These are phyloP conservation scores for Drosophila sulfurigaster DNA, from an alignment of 1,140 invertebrate species.

Conservation along the genomic window DNA sequence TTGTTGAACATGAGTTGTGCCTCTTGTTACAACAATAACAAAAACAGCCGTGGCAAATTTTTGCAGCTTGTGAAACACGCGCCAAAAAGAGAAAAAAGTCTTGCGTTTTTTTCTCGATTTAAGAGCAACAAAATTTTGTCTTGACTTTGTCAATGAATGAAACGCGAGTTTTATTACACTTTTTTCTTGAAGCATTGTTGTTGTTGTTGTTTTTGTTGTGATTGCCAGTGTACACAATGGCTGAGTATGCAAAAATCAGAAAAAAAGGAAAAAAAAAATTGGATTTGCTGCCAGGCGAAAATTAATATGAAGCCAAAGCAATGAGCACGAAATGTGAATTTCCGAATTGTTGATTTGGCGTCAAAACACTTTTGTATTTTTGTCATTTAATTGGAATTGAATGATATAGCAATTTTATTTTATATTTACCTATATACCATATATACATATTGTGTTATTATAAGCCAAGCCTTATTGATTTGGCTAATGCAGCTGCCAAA, in stretches of 20 bases:
- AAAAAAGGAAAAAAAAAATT: conserved; percentile 49
- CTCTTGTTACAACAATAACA: conserved; percentile 62
- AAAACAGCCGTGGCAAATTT: conserved; percentile 18
- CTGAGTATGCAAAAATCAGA: conserved; percentile 63
- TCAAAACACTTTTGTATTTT: conserved; percentile 76
- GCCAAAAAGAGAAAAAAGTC: conserved; percentile 49
- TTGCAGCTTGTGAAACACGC: conserved; percentile 62
- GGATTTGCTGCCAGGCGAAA: conserved; percentile 45
- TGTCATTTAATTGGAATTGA: conserved; percentile 83
- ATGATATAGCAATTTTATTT: conserved; percentile 75
- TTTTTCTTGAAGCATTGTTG: conserved; percentile 1
- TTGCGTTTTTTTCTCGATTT: conserved; percentile 17
- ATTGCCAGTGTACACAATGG: conserved; percentile 49
- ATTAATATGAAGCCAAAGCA: conserved; percentile 55
- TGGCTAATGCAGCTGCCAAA: conserved; percentile 41
- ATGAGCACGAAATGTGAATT: conserved; percentile 65
- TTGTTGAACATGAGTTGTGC: conserved; percentile 71
- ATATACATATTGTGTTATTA: conserved; percentile 3
- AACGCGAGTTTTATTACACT: conserved; percentile 51
- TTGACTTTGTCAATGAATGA: conserved; percentile 67
- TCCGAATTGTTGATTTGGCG: conserved; percentile 74
- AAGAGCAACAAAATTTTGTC: conserved; percentile 33
- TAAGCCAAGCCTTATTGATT: conserved; percentile 52
- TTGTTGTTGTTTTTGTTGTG: conserved; percentile 1
- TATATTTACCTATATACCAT: conserved; percentile 8